Percentiles rank a stretch among this genome's conserved stretches.
phyloP scores from a whole-genome alignment of 2,888 invertebrate species.

The Cyclophora punctaria region DNA sequence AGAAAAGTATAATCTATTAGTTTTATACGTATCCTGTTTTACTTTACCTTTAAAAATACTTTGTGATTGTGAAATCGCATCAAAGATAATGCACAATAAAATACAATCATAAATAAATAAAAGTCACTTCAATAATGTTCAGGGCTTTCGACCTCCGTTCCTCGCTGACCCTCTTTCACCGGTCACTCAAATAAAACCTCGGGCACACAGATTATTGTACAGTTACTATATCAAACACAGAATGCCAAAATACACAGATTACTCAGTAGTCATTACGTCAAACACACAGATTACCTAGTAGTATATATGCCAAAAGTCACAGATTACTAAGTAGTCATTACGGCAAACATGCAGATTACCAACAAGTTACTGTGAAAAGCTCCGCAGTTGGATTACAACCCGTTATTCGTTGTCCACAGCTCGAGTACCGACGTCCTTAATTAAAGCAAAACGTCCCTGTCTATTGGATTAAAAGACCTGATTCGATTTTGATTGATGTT shows the following conservation, averaged over 20 bases:
- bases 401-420: conserved; percentile 19
- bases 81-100: no score
- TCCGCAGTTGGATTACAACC: background rate
- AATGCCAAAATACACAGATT: no score
- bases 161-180: conserved; percentile 3
- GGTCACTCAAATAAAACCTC: conserved; percentile 16
- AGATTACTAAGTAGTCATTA: no score
- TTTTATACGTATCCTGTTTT: no score
- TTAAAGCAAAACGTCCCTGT: conserved; percentile 46
- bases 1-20: no score
- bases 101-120: background rate
- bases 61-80: no score
- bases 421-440: conserved; percentile 46
- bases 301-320: no score
- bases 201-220: no score
- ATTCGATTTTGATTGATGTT: conserved; percentile 65
- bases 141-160: conserved; percentile 5
- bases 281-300: no score
- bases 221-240: background rate
- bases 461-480: conserved; percentile 50
- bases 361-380: background rate
- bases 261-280: no score
- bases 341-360: no score
- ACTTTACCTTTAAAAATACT: no score
- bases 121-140: background rate